phyloP scores from a whole-genome alignment of 2,888 invertebrate species.

The Drosophila austrosaltans region DNA sequence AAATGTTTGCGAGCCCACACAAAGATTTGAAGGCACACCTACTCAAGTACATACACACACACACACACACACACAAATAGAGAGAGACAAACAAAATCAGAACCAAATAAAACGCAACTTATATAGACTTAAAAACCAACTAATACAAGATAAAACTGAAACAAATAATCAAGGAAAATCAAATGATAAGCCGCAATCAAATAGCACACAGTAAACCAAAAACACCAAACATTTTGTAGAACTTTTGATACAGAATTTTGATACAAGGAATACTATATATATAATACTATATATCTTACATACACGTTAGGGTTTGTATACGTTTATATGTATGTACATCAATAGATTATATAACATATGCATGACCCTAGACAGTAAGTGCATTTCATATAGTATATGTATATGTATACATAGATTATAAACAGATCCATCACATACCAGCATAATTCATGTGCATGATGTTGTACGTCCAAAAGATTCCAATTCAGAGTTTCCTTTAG shows the following conservation, averaged over 20 bases:
- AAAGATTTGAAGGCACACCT: constrained; percentile 11
- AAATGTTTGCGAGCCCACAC: constrained; percentile 50
- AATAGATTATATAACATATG: constrained; percentile 15
- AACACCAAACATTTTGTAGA: constrained; percentile 51
- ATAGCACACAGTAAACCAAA: constrained; percentile 16
- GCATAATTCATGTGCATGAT: constrained; percentile 29
- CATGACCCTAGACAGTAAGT: constrained; percentile 57
- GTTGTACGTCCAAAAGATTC: constrained; percentile 48
- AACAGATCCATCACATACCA: constrained; percentile 30
- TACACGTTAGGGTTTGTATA: constrained; percentile 32
- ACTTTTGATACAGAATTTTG: constrained; percentile 55
- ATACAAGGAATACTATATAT: constrained; percentile 47
- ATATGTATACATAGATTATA: constrained; percentile 16
- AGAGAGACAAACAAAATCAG: constrained; percentile 36
- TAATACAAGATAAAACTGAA: constrained; percentile 36
- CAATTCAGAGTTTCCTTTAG: constrained; percentile 1
- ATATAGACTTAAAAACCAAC: constrained; percentile 62
- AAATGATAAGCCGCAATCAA: constrained; percentile 29
- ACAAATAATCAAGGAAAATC: constrained; percentile 31
- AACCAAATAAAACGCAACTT: constrained; percentile 70
- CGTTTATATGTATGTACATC: constrained; percentile 29
- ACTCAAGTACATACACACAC: background rate
- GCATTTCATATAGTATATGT: constrained; percentile 15
- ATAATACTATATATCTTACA: constrained; percentile 30
- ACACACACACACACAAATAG: constrained; percentile 6